Percentiles rank a stretch among this genome's conserved stretches.
These are phyloP conservation scores for Bufo gargarizans DNA, from an alignment of 2,113 vertebrate genomes.

Conservation along the genomic window DNA sequence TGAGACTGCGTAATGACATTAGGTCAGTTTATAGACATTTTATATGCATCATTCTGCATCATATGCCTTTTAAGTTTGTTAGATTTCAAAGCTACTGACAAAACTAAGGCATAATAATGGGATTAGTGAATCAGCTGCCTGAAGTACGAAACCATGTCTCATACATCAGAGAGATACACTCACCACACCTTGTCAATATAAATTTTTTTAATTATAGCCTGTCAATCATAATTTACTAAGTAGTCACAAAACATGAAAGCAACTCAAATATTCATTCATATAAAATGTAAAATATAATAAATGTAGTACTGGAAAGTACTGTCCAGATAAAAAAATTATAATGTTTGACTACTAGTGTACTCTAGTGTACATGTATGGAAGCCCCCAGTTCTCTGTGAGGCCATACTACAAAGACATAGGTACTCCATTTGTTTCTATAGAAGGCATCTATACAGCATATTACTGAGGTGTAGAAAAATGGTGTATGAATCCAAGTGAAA, in stretches of 20 bases:
- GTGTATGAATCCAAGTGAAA: neutral
- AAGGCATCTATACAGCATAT: too few species aligned
- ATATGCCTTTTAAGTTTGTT: conserved; percentile 8
- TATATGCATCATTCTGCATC: conserved; percentile 20
- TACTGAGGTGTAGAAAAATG: too few species aligned
- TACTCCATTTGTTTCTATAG: too few species aligned
- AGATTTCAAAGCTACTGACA: neutral
- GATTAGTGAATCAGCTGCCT: neutral
- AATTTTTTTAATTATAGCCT: neutral
- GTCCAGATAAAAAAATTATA: too few species aligned
- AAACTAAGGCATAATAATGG: neutral
- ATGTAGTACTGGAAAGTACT: too few species aligned
- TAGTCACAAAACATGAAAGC: too few species aligned
- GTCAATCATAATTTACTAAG: neutral
- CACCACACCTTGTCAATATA: conserved; percentile 15
- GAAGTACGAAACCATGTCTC: neutral
- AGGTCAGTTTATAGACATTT: conserved; percentile 35
- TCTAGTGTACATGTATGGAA: too few species aligned
- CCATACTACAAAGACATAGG: too few species aligned
- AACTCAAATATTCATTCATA: too few species aligned
- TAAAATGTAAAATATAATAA: too few species aligned
- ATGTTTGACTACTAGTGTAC: too few species aligned
- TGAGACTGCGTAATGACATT: neutral
- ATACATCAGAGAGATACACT: conserved; percentile 10
- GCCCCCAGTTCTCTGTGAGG: too few species aligned